Evolutionary conservation across 2,888 invertebrate species (phyloP).

Genomic region (Leptinotarsa tumamoca): DNA sequence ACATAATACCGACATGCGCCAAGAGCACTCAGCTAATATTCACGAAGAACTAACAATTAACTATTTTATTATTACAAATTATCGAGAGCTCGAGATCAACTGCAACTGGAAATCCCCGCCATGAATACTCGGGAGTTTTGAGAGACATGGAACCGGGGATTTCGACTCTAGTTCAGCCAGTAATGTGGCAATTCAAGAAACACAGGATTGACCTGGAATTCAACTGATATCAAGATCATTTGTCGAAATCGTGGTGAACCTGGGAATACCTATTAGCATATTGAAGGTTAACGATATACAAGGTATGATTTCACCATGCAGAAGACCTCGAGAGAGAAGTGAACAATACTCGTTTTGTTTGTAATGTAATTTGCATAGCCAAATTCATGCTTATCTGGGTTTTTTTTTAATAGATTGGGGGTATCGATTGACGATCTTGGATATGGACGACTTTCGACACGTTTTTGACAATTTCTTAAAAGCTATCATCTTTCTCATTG

Average conservation of each 20-base stretch:
- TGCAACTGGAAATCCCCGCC: background rate
- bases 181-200: background rate
- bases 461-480: too few species aligned
- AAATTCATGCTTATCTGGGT: background rate
- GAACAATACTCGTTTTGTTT: background rate
- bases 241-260: background rate
- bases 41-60: background rate
- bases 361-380: background rate
- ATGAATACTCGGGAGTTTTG: too few species aligned
- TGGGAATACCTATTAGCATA: conserved; percentile 2
- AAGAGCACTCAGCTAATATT: background rate
- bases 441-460: too few species aligned
- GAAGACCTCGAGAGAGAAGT: background rate
- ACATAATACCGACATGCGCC: background rate
- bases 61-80: background rate
- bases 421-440: too few species aligned
- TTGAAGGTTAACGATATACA: background rate
- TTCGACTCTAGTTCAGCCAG: background rate
- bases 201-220: background rate
- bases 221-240: conserved; percentile 1
- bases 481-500: too few species aligned
- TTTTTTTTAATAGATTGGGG: background rate
- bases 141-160: background rate
- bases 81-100: background rate
- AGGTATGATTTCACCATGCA: background rate